Conservation (phyloP, 2,113 vertebrate genomes). For the Struthio camelus region DNA sequence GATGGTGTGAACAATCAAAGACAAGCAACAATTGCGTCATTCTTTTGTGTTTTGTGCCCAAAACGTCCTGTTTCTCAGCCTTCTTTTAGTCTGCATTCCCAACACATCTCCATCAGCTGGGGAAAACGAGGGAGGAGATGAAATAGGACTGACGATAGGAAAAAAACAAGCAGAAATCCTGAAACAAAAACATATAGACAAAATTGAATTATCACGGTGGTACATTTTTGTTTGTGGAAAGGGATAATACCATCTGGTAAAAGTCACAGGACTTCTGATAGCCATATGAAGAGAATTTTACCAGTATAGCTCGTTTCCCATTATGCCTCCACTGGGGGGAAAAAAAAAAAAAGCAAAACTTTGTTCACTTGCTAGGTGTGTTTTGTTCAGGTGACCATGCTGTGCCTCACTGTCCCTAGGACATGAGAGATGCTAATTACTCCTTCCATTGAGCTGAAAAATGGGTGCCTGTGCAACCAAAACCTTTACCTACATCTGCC, state of each 20-base stretch:
- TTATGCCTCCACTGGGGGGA: not conserved
- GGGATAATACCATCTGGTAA: not conserved
- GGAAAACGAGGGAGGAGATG: not conserved
- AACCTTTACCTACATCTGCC: not conserved
- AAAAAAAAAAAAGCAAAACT: not conserved
- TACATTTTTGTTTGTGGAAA: not conserved
- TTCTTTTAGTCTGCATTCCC: not conserved
- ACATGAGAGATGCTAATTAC: not conserved
- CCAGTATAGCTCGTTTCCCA: not conserved
- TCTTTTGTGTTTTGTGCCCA: not conserved
- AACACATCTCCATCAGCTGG: not conserved
- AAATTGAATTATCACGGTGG: not conserved
- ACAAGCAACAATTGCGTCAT: not conserved
- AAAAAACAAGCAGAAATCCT: not conserved
- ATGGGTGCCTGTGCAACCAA: accelerated
- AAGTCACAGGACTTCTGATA: not conserved
- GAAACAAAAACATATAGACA: not conserved
- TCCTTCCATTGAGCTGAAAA: not conserved
- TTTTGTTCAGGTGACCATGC: not conserved
- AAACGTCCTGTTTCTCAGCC: not conserved
- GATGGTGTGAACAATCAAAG: not conserved
- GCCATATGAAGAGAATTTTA: not conserved
- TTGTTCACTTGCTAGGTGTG: not conserved
- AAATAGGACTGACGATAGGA: not conserved
- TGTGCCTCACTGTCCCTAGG: not conserved